These are phyloP conservation scores for Reticulitermes speratus DNA, from an alignment of 1,140 invertebrate genomes.

Conservation along the genomic window DNA sequence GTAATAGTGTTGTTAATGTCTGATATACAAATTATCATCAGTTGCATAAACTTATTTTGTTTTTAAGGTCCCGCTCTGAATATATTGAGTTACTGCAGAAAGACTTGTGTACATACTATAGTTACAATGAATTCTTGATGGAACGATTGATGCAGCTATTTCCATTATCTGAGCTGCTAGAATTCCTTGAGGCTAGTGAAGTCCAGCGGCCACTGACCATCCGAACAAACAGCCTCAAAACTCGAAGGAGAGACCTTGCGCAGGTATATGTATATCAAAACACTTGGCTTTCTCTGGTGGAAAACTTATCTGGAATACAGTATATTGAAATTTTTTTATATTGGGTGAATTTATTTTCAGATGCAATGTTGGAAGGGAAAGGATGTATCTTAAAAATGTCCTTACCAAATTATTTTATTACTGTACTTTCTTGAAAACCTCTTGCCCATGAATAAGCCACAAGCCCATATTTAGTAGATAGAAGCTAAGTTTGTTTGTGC, in stretches of 20 bases:
- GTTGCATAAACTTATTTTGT: too few species aligned
- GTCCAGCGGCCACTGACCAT: conserved; percentile 93
- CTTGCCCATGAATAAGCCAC: too few species aligned
- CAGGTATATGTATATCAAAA: conserved; percentile 53
- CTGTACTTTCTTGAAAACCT: too few species aligned
- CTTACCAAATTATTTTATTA: too few species aligned
- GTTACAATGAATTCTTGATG: conserved; percentile 97
- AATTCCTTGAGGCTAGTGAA: conserved; percentile 97
- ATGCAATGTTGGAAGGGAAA: too few species aligned
- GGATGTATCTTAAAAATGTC: too few species aligned
- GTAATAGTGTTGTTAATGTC: too few species aligned
- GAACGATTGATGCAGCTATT: conserved; percentile 92
- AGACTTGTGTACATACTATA: conserved; percentile 94
- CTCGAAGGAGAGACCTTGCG: conserved; percentile 87
- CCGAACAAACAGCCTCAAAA: conserved; percentile 94
- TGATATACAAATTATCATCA: too few species aligned
- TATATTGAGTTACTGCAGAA: conserved; percentile 76
- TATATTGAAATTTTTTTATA: background rate
- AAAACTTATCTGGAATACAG: background rate
- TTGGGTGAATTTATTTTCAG: too few species aligned
- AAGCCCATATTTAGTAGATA: too few species aligned
- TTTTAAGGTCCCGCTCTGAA: conserved; percentile 67
- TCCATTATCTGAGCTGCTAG: conserved; percentile 82
- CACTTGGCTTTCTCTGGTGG: background rate
- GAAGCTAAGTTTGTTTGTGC: too few species aligned